Evolutionary conservation across 2,888 invertebrate species (phyloP).

Genomic region (Drosophila paranaensis): DNA sequence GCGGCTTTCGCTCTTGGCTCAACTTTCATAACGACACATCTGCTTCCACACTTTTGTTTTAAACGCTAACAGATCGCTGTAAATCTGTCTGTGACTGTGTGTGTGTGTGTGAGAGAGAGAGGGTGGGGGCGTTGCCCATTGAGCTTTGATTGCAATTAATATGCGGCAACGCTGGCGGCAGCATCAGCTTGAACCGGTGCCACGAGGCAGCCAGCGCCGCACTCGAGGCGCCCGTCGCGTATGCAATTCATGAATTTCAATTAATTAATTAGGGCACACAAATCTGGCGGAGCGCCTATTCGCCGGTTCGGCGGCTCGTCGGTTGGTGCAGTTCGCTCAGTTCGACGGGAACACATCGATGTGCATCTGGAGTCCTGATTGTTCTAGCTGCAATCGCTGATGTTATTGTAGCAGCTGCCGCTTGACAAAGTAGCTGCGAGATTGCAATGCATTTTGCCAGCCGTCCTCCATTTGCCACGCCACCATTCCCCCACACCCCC

Average conservation of each 20-base stretch:
- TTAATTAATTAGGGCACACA: constrained; percentile 78
- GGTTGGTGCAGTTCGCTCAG: not conserved
- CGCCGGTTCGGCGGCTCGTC: no score
- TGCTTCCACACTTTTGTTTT: constrained; percentile 42
- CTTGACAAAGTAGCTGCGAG: constrained; percentile 79
- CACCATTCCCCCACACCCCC: no score
- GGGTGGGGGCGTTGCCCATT: constrained; percentile 44
- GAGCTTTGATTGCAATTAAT: constrained; percentile 79
- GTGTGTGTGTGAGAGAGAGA: not conserved
- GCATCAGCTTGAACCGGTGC: constrained; percentile 22
- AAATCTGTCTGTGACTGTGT: not conserved
- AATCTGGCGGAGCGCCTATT: constrained; percentile 56
- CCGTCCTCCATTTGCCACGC: not conserved
- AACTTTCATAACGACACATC: constrained; percentile 36
- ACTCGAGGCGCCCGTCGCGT: constrained; percentile 69
- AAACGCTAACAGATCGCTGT: constrained; percentile 37
- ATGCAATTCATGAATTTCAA: constrained; percentile 81
- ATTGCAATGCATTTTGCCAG: constrained; percentile 73
- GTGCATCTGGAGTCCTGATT: constrained; percentile 55
- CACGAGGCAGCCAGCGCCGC: constrained; percentile 25
- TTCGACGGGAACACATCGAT: constrained; percentile 69
- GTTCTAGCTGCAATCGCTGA: constrained; percentile 24
- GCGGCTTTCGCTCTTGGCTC: constrained; percentile 65
- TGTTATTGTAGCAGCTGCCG: constrained; percentile 66
- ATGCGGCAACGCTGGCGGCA: constrained; percentile 54